Conservation (phyloP, 2,113 vertebrate species). For the Xenus cinereus region DNA sequence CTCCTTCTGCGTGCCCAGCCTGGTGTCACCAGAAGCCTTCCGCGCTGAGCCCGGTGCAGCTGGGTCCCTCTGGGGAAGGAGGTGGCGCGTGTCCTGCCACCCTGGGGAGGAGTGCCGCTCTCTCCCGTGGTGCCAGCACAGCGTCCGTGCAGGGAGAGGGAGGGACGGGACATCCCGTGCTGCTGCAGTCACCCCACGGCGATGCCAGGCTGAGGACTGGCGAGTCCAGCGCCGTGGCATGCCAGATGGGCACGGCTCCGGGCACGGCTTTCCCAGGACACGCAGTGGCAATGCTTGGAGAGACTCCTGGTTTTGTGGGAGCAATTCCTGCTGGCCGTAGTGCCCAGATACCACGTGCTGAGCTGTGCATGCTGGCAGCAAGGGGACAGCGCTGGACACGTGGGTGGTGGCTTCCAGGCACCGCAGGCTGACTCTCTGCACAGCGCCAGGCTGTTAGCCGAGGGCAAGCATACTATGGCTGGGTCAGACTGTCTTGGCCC, state of each 20-base stretch:
- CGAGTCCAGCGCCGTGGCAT: rapidly evolving
- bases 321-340: background rate
- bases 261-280: background rate
- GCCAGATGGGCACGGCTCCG: rapidly evolving
- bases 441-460: background rate
- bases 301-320: background rate
- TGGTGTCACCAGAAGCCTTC: background rate
- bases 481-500: background rate
- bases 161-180: rapidly evolving
- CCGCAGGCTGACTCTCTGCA: background rate
- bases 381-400: background rate
- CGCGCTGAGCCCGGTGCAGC: rapidly evolving
- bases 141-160: background rate
- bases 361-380: background rate
- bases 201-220: background rate
- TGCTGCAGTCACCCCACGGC: background rate
- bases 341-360: rapidly evolving
- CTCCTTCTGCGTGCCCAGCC: background rate
- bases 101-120: background rate
- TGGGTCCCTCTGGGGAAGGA: background rate
- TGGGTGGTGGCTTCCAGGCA: background rate
- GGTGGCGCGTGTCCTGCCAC: rapidly evolving
- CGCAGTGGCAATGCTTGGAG: background rate
- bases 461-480: background rate
- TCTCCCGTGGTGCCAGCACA: background rate